Evolutionary conservation across 2,797 vertebrate species (phyloP).

Genomic region (Hemibagrus guttatus): DNA sequence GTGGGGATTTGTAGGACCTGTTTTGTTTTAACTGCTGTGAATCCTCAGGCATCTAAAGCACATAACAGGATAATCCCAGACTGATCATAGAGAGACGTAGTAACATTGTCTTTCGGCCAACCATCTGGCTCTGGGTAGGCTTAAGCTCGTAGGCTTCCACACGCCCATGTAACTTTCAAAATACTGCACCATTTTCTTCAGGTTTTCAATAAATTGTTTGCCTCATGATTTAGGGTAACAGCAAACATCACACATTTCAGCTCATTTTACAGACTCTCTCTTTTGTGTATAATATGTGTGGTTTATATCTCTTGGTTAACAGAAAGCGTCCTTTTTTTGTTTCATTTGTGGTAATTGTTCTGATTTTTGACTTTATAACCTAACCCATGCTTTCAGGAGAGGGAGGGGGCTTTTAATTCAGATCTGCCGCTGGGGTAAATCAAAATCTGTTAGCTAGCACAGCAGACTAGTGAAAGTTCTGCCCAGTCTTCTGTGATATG

Average conservation of each 20-base stretch:
- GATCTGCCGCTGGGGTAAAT: background rate
- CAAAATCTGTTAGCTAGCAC: background rate
- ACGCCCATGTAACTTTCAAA: conserved; percentile 1
- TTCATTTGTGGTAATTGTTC: background rate
- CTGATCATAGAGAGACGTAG: conserved; percentile 45
- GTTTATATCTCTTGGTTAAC: background rate
- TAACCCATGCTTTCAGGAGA: background rate
- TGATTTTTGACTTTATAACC: background rate
- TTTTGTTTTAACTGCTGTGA: conserved; percentile 54
- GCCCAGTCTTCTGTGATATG: background rate
- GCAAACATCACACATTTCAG: background rate
- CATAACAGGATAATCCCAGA: conserved; percentile 53
- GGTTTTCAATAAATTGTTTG: background rate
- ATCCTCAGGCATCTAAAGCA: conserved; percentile 51
- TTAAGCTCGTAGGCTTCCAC: conserved; percentile 36
- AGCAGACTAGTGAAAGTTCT: background rate
- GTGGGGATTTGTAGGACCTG: conserved; percentile 41
- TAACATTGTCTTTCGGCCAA: conserved; percentile 38
- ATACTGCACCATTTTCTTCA: too few species aligned
- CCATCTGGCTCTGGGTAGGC: conserved; percentile 49
- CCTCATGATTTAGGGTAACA: background rate
- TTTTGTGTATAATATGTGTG: background rate
- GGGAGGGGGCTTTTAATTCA: background rate
- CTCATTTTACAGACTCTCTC: background rate
- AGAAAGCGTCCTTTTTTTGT: background rate